These are phyloP conservation scores for Brachyalestes nurse DNA, from an alignment of 2,797 vertebrate species.

Conservation along the genomic window DNA sequence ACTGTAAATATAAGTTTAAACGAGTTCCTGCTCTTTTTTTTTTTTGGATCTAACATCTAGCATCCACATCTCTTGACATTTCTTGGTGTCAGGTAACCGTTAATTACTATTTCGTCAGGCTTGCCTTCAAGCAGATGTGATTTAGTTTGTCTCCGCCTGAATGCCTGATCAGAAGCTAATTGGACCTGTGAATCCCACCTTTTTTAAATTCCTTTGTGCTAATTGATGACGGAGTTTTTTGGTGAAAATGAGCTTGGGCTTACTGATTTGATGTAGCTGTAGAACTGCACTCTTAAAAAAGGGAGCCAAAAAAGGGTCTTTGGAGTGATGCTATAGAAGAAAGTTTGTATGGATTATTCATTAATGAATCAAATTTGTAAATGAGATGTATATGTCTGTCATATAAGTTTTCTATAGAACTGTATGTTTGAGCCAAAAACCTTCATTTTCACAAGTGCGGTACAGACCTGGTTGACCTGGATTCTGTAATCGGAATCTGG, in stretches of 20 bases:
- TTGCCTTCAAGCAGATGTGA: conserved; percentile 24
- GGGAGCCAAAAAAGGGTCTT: too few species aligned
- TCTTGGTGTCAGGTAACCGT: conserved; percentile 35
- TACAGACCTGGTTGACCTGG: too few species aligned
- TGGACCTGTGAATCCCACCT: conserved; percentile 31
- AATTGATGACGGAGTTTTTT: conserved; percentile 30
- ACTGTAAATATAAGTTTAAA: background rate
- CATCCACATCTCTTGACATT: conserved; percentile 21
- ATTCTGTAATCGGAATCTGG: too few species aligned
- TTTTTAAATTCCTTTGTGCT: conserved; percentile 44
- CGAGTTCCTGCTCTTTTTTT: background rate
- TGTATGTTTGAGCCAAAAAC: too few species aligned
- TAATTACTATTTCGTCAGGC: conserved; percentile 42
- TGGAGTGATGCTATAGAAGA: too few species aligned
- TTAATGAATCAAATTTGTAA: too few species aligned
- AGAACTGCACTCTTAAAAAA: background rate
- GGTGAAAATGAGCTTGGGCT: background rate
- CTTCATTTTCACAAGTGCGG: too few species aligned
- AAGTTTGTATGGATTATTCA: too few species aligned
- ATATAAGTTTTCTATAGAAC: too few species aligned
- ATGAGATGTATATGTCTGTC: too few species aligned
- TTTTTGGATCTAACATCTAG: background rate
- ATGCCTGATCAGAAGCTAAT: conserved; percentile 29
- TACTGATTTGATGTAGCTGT: background rate
- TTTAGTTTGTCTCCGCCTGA: conserved; percentile 17